Percentiles rank a stretch among this genome's conserved stretches.
phyloP scores from a whole-genome alignment of 2,888 invertebrate genomes.

The Athalia cordata region DNA sequence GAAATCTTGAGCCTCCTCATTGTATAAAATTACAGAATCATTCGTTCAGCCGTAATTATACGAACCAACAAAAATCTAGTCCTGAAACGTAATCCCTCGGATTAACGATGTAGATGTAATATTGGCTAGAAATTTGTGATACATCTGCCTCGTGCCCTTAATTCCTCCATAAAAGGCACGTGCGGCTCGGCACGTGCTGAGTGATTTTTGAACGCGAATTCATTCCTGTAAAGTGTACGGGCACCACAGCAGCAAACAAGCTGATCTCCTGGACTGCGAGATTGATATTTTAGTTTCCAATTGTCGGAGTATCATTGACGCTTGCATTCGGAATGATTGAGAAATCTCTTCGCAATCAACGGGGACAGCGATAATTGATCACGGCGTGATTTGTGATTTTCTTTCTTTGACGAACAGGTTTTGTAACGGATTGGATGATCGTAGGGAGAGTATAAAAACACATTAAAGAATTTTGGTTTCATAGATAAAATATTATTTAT shows the following conservation, averaged over 20 bases:
- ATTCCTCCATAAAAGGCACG: constrained; percentile 65
- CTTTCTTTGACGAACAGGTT: neutral
- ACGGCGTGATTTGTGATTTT: neutral
- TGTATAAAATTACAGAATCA: neutral
- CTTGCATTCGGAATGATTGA: neutral
- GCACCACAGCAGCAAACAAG: neutral
- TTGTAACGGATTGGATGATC: neutral
- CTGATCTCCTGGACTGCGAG: neutral
- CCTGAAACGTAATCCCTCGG: constrained; percentile 63
- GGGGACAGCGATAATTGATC: neutral
- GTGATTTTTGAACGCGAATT: constrained; percentile 56
- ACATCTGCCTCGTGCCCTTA: constrained; percentile 64
- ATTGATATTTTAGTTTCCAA: constrained; percentile 11
- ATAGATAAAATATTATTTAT: constrained; percentile 70
- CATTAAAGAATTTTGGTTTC: neutral
- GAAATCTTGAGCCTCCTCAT: neutral
- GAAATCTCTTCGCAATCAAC: neutral
- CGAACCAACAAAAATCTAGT: neutral
- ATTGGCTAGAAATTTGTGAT: constrained; percentile 62
- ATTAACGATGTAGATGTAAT: constrained; percentile 60
- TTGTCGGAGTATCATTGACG: neutral
- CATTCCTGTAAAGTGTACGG: constrained; percentile 68
- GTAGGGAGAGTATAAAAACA: neutral
- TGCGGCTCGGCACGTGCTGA: constrained; percentile 64
- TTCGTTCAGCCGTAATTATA: neutral